A percentile compares a stretch with the other conserved stretches of the same genome.
These are phyloP conservation scores for Nipponia nippon DNA, from an alignment of 2,113 vertebrate species.

Conservation along the genomic window DNA sequence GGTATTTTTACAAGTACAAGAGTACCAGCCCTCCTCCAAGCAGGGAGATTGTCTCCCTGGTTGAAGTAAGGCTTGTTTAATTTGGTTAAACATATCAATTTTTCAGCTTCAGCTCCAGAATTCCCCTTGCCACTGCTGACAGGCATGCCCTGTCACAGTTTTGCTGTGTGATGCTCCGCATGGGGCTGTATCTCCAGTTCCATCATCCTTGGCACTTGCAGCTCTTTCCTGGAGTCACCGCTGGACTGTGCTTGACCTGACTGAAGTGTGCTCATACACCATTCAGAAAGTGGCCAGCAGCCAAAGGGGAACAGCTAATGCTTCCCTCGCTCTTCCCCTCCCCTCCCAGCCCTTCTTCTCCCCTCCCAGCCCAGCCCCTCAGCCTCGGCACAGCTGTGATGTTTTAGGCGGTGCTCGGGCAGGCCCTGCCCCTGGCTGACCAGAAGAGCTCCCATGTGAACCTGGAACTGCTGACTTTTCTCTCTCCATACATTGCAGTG, in stretches of 20 bases:
- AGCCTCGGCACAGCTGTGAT: accelerated
- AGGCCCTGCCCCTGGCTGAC: neutral
- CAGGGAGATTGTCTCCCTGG: neutral
- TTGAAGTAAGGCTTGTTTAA: neutral
- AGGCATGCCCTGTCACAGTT: neutral
- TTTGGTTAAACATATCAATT: neutral
- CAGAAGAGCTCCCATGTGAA: neutral
- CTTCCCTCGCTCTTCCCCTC: accelerated
- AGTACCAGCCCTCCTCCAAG: neutral
- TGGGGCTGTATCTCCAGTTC: neutral
- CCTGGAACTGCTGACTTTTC: neutral
- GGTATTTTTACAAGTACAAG: neutral
- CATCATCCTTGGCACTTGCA: neutral
- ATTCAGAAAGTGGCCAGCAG: neutral
- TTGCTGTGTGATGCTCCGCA: neutral
- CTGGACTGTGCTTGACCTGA: neutral
- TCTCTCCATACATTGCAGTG: neutral
- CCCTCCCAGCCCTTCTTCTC: neutral
- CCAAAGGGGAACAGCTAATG: neutral
- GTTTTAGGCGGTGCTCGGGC: neutral
- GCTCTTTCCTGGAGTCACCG: neutral
- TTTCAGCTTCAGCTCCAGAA: neutral
- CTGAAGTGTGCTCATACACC: neutral
- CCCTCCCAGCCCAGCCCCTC: neutral
- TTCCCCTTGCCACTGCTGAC: neutral